phyloP scores from a whole-genome alignment of 2,797 vertebrate species.

The Jordanella pulchra region DNA sequence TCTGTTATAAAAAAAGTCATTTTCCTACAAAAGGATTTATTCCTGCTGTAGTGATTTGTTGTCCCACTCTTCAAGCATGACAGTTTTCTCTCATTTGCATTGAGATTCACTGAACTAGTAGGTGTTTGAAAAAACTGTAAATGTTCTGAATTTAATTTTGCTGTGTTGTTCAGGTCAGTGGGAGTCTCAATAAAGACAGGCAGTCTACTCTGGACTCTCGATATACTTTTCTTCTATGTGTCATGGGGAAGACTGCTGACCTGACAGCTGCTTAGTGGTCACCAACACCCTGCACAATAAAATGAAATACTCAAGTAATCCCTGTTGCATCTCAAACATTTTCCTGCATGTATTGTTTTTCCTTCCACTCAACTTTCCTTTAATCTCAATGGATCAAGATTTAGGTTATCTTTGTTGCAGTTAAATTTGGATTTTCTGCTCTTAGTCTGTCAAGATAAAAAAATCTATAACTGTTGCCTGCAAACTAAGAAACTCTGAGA shows the following conservation, averaged over 20 bases:
- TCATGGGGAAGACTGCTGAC: not conserved
- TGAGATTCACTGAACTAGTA: slow-evolving; percentile 43
- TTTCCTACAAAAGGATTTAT: slow-evolving; percentile 23
- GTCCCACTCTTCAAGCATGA: slow-evolving; percentile 51
- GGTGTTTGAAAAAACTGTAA: slow-evolving; percentile 63
- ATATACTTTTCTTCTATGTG: slow-evolving; percentile 15
- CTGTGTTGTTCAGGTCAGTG: slow-evolving; percentile 60
- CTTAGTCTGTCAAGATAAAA: not conserved
- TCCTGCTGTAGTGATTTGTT: slow-evolving; percentile 20
- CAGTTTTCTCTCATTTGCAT: slow-evolving; percentile 45
- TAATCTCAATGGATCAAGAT: not conserved
- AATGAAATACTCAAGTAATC: not conserved
- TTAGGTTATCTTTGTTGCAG: not conserved
- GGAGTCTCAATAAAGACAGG: slow-evolving; percentile 76
- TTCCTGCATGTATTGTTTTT: not conserved
- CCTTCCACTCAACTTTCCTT: not conserved
- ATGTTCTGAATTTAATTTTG: slow-evolving; percentile 74
- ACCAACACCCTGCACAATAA: not conserved
- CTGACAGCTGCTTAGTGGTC: not conserved
- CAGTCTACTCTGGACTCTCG: slow-evolving; percentile 54
- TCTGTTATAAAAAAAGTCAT: slow-evolving; percentile 14
- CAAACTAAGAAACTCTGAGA: not conserved
- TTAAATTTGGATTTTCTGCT: not conserved
- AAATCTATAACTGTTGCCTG: not conserved
- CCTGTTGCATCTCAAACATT: not conserved